These are phyloP conservation scores for Syrista parreyssii DNA, from an alignment of 2,888 invertebrate genomes.

Conservation along the genomic window DNA sequence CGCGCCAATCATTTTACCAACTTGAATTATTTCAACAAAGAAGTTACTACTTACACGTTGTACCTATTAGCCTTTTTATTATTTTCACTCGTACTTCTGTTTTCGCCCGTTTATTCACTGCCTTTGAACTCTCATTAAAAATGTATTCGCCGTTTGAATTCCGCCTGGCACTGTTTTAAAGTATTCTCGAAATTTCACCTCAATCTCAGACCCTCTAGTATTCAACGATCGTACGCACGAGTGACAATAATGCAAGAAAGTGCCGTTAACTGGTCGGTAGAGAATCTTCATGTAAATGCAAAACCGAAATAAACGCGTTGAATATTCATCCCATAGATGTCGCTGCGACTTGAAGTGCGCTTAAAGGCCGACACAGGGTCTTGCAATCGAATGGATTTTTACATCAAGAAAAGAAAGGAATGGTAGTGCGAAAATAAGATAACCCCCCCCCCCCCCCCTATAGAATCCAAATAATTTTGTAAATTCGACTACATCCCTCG, in stretches of 20 bases:
- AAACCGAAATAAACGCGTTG: conserved; percentile 31
- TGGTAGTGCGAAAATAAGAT: too few relatives aligned
- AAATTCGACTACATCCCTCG: background rate
- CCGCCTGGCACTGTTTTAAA: background rate
- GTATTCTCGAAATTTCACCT: background rate
- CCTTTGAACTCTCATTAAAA: background rate
- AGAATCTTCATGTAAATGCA: conserved; percentile 30
- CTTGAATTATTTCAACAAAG: background rate
- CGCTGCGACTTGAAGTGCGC: background rate
- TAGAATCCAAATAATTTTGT: background rate
- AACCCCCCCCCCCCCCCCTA: too few relatives aligned
- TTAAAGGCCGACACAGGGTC: background rate
- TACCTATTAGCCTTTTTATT: too few relatives aligned
- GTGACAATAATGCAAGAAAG: background rate
- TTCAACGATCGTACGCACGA: background rate
- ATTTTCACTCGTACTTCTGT: background rate
- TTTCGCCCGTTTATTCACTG: background rate
- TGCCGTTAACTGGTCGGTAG: conserved; percentile 10
- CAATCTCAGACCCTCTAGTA: background rate
- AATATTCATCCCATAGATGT: conserved; percentile 28
- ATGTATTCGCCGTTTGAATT: background rate
- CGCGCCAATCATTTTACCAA: background rate
- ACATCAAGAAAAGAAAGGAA: background rate
- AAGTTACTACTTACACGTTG: background rate
- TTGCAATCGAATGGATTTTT: background rate